A percentile compares a stretch with the other conserved stretches of the same genome.
Evolutionary conservation across 2,797 vertebrate genomes (phyloP).

Genomic region (Furcifer pardalis): DNA sequence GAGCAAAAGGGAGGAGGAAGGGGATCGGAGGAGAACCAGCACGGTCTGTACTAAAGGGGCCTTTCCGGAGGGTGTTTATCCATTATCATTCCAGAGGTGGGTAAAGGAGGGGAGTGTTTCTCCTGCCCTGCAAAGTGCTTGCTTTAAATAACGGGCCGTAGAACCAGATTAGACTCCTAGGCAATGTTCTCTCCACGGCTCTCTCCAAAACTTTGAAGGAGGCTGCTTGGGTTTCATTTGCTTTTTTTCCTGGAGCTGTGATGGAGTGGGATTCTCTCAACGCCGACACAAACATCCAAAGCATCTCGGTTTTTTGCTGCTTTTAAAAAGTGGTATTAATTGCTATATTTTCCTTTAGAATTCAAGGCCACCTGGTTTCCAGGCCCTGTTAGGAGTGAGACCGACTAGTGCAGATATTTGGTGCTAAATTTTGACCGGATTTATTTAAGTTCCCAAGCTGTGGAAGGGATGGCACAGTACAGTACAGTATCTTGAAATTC

Average conservation of each 20-base stretch:
- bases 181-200: no score
- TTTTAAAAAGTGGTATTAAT: neutral
- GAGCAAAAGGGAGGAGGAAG: no score
- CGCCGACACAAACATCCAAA: neutral
- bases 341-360: neutral
- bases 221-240: neutral
- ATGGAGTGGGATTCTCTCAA: neutral
- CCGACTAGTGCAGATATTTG: neutral
- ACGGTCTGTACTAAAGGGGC: neutral
- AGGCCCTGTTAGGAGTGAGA: neutral
- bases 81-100: neutral
- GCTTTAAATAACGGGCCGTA: accelerated
- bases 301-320: neutral
- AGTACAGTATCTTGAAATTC: neutral
- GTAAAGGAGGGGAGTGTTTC: no score
- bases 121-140: neutral
- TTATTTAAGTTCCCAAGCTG: neutral
- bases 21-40: neutral
- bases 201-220: neutral
- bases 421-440: neutral
- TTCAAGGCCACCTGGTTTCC: neutral
- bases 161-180: neutral
- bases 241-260: neutral
- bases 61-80: no score
- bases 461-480: neutral